A percentile compares a stretch with the other conserved stretches of the same genome.
phyloP scores from a whole-genome alignment of 2,888 invertebrate species.

The Aelia acuminata region DNA sequence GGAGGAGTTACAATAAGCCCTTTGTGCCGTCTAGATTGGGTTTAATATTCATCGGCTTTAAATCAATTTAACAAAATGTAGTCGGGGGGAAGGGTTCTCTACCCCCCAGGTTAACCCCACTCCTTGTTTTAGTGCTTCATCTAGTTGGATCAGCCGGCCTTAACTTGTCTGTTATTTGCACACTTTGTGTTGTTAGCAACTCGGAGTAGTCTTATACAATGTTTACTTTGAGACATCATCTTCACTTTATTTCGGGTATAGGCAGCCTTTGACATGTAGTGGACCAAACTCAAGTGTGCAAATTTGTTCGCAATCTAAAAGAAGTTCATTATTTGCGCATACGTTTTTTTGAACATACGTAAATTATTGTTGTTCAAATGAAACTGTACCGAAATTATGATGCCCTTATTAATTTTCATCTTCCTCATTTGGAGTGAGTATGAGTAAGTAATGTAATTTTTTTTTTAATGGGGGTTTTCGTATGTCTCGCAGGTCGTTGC shows the following conservation, averaged over 20 bases:
- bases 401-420: no score
- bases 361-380: no score
- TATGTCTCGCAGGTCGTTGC: no score
- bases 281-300: no score
- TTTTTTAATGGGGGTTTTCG: no score
- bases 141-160: background rate
- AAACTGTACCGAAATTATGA: no score
- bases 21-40: slow-evolving; percentile 17
- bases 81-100: background rate
- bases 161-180: slow-evolving; percentile 17
- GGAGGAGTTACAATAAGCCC: slow-evolving; percentile 19
- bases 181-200: background rate
- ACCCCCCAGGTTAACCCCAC: background rate
- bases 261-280: no score
- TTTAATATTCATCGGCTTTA: slow-evolving; percentile 39
- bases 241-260: background rate
- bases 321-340: no score
- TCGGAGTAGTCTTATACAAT: background rate
- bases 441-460: no score
- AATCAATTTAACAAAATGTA: slow-evolving; percentile 46
- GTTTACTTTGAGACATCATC: background rate
- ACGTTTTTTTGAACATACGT: no score
- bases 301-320: no score
- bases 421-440: no score
- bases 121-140: background rate